These are phyloP conservation scores for Cryptotis parvus DNA, from an alignment of 2,113 vertebrate species.

Conservation along the genomic window DNA sequence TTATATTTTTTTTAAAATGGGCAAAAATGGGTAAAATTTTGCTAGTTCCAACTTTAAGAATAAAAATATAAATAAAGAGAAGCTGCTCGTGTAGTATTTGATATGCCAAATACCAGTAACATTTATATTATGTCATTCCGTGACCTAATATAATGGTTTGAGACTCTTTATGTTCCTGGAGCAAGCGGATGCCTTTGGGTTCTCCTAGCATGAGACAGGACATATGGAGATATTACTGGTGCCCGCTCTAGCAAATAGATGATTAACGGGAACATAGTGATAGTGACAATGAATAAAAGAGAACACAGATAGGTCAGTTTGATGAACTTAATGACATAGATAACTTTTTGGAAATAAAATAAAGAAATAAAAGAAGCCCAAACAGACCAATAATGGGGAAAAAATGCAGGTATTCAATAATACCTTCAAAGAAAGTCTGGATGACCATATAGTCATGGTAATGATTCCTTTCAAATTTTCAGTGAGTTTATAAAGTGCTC, in stretches of 20 bases:
- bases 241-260: too few species aligned
- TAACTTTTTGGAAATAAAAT: slow-evolving; percentile 14
- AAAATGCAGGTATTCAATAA: not conserved
- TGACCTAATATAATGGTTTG: too few species aligned
- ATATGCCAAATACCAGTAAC: too few species aligned
- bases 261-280: too few species aligned
- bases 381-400: not conserved
- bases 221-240: too few species aligned
- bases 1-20: not conserved
- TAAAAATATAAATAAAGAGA: too few species aligned
- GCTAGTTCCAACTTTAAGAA: not conserved
- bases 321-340: not conserved
- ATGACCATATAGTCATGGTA: not conserved
- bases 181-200: too few species aligned
- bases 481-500: slow-evolving; percentile 38
- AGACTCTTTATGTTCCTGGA: too few species aligned
- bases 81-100: too few species aligned
- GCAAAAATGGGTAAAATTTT: not conserved
- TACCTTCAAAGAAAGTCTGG: slow-evolving; percentile 4
- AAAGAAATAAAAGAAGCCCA: not conserved
- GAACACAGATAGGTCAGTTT: not conserved
- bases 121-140: too few species aligned
- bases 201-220: too few species aligned
- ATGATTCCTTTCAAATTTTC: not conserved
- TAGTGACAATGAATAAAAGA: not conserved